Conservation (phyloP, 2,113 vertebrate species). For the Gymnocephalus cernua region DNA sequence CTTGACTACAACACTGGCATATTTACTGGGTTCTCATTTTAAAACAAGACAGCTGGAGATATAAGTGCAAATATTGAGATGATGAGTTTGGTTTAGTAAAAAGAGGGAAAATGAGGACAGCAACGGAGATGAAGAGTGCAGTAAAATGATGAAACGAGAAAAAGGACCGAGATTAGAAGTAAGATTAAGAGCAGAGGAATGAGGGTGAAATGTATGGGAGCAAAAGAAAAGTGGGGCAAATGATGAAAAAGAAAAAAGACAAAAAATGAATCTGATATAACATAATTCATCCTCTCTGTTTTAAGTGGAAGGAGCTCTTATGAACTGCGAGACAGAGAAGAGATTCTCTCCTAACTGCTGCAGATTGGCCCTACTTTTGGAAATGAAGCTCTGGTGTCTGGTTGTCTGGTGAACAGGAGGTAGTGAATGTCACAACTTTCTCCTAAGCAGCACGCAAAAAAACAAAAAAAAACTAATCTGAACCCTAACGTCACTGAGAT, state of each 20-base stretch:
- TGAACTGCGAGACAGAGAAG: neutral
- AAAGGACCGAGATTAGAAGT: neutral
- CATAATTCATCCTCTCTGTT: neutral
- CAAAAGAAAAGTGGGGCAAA: neutral
- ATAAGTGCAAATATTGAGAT: neutral
- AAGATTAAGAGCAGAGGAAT: neutral
- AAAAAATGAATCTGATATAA: neutral
- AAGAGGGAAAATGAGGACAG: neutral
- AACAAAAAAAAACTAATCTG: neutral
- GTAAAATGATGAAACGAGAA: neutral
- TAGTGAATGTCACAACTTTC: conserved; percentile 14
- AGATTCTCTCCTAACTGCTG: conserved; percentile 15
- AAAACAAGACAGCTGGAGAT: too few species aligned
- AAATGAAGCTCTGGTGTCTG: conserved; percentile 12
- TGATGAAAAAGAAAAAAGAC: neutral
- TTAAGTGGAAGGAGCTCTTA: neutral
- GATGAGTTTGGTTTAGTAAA: neutral
- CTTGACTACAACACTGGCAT: too few species aligned
- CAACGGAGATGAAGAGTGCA: neutral
- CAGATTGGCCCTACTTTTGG: neutral
- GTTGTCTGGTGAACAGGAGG: neutral
- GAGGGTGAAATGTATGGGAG: neutral
- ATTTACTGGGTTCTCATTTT: too few species aligned
- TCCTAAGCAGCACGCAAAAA: neutral
- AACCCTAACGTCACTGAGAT: conserved; percentile 1